These are phyloP conservation scores for Brenthis daphne DNA, from an alignment of 2,888 invertebrate genomes.

Conservation along the genomic window DNA sequence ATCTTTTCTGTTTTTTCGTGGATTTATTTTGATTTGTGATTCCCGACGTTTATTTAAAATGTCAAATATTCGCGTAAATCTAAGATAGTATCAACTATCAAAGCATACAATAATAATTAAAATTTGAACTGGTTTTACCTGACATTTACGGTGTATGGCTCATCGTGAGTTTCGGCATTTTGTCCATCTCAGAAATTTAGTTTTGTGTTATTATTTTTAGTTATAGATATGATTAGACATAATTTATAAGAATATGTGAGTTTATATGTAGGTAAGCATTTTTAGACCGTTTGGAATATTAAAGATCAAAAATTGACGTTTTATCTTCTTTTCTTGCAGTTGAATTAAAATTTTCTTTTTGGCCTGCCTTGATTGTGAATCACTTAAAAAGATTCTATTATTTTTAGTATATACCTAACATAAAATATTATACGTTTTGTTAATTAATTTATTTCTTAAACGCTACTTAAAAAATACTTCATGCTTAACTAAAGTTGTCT, in stretches of 20 bases:
- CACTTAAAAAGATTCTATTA: background rate
- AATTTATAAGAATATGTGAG: conserved; percentile 1
- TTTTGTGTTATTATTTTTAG: background rate
- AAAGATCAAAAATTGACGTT: conserved; percentile 1
- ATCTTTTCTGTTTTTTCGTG: no score
- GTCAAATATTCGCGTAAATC: no score
- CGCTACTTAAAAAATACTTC: no score
- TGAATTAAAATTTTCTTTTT: background rate
- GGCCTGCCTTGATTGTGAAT: conserved; percentile 1
- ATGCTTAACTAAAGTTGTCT: no score
- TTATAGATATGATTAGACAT: background rate
- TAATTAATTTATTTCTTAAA: no score
- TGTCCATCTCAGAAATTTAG: conserved; percentile 2
- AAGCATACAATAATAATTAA: background rate
- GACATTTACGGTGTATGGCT: background rate
- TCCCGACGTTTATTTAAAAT: no score
- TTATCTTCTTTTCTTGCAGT: background rate
- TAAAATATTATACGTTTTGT: no score
- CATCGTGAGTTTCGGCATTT: conserved; percentile 11
- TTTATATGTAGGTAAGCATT: no score
- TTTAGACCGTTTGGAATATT: no score
- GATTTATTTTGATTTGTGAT: no score
- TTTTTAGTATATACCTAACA: no score
- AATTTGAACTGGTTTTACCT: background rate
- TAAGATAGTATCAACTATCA: no score